Percentiles rank a stretch among this genome's conserved stretches.
Conservation (phyloP, 2,888 invertebrate species). For the Ptilodon capucinus region DNA sequence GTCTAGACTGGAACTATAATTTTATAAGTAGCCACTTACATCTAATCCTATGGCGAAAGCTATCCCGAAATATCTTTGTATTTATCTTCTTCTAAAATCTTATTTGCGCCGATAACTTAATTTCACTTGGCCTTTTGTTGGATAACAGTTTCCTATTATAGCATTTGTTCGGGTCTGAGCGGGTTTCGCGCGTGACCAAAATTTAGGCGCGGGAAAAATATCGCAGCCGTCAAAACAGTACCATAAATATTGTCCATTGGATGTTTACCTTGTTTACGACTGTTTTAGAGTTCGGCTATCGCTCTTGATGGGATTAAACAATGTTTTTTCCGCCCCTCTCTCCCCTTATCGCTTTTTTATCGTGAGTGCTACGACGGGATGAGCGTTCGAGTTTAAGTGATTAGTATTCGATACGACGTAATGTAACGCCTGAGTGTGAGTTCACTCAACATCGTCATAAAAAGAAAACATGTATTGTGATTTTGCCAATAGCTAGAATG, state of each 20-base stretch:
- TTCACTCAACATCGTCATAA: neutral
- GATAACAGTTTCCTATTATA: constrained; percentile 36
- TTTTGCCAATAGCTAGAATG: neutral
- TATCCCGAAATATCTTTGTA: constrained; percentile 8
- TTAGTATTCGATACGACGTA: neutral
- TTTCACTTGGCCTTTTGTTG: constrained; percentile 34
- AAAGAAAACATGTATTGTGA: neutral
- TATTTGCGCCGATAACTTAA: constrained; percentile 33
- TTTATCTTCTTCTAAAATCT: constrained; percentile 30
- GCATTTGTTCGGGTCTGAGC: constrained; percentile 33
- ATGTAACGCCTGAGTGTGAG: neutral
- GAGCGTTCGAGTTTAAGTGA: neutral
- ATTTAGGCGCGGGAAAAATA: constrained; percentile 49
- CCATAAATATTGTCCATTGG: constrained; percentile 58
- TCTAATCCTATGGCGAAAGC: neutral
- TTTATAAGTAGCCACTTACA: neutral
- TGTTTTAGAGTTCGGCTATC: constrained; percentile 40
- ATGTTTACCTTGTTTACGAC: constrained; percentile 44
- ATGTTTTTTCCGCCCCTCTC: constrained; percentile 3
- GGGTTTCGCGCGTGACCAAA: constrained; percentile 48
- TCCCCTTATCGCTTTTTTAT: constrained; percentile 1
- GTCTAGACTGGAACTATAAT: neutral
- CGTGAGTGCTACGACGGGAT: neutral
- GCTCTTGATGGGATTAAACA: constrained; percentile 1
- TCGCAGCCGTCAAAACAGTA: constrained; percentile 54